Percentiles rank a stretch among this genome's conserved stretches.
Conservation (phyloP, 2,888 invertebrate species). For the Pammene aurita region DNA sequence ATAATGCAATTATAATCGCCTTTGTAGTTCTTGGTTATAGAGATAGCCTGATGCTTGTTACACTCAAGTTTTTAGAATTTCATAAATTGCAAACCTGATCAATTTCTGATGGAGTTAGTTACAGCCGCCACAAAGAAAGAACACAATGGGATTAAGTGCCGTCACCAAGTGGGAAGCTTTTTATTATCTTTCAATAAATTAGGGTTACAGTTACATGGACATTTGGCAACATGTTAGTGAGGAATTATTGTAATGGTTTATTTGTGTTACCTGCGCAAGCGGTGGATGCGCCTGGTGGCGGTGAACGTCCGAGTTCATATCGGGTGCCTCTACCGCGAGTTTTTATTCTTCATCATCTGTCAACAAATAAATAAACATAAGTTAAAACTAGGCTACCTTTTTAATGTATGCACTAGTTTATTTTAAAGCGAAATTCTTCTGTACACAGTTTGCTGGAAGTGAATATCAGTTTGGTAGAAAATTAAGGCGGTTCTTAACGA, state of each 20-base stretch:
- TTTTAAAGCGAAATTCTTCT: too few species aligned
- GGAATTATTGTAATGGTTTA: background rate
- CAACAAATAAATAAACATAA: constrained; percentile 51
- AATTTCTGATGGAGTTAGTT: background rate
- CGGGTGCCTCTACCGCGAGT: constrained; percentile 68
- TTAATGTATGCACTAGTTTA: background rate
- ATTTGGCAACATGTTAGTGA: background rate
- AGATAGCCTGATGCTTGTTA: too few species aligned
- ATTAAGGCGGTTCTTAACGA: constrained; percentile 18
- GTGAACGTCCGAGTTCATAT: constrained; percentile 82
- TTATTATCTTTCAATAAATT: background rate
- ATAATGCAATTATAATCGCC: background rate
- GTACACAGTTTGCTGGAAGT: background rate
- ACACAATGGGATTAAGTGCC: constrained; percentile 1
- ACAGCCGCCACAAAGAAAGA: background rate
- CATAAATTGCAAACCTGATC: background rate
- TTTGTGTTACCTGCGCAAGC: constrained; percentile 72
- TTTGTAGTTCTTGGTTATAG: too few species aligned
- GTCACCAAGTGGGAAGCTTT: background rate
- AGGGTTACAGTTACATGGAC: background rate
- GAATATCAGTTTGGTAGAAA: constrained; percentile 10
- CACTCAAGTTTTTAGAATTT: too few species aligned
- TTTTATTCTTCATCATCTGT: constrained; percentile 77
- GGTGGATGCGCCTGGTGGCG: constrained; percentile 82
- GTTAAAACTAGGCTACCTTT: constrained; percentile 1